A percentile compares a stretch with the other conserved stretches of the same genome.
Conservation (phyloP, 2,888 invertebrate genomes). For the Stenodema calcarata region DNA sequence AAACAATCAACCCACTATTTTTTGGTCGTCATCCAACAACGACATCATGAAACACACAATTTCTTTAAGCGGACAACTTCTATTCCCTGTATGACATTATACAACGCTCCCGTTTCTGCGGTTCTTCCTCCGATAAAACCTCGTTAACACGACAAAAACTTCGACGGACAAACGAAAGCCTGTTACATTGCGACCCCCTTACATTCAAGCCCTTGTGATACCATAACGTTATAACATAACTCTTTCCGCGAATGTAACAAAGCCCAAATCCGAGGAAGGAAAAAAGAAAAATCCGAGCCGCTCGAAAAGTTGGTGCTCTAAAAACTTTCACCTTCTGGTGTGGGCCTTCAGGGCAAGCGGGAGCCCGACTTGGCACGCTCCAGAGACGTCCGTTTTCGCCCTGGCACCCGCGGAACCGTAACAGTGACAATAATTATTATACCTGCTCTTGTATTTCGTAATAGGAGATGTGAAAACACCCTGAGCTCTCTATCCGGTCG, state of each 20-base stretch:
- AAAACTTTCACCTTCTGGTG: background rate
- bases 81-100: background rate
- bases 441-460: background rate
- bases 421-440: background rate
- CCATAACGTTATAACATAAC: background rate
- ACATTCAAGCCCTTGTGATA: background rate
- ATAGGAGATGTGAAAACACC: background rate
- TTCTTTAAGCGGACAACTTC: background rate
- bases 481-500: background rate
- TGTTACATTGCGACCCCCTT: background rate
- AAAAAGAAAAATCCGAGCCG: background rate
- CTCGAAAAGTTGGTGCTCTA: background rate
- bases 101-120: background rate
- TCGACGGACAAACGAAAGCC: background rate
- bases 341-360: background rate
- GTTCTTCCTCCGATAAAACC: background rate
- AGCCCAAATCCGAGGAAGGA: background rate
- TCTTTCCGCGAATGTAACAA: background rate
- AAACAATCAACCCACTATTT: too few relatives aligned
- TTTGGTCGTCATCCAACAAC: too few relatives aligned
- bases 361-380: background rate
- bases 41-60: too few relatives aligned
- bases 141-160: background rate
- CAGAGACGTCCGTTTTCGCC: background rate
- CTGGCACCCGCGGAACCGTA: background rate